Conservation (phyloP, 2,113 vertebrate species). For the Gadus macrocephalus region DNA sequence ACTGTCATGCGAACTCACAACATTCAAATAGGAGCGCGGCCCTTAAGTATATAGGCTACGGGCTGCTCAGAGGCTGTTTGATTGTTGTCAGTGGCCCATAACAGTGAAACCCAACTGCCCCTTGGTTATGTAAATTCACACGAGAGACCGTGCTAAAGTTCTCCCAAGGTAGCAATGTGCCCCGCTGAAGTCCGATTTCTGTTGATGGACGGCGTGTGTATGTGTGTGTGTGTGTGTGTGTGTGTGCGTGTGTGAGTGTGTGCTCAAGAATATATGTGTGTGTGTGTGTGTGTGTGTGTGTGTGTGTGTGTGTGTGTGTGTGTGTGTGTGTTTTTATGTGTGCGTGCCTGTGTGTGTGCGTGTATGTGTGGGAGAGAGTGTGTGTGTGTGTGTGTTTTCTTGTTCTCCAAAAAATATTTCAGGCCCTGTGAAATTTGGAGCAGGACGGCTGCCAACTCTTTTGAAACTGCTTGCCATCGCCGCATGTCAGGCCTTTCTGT, state of each 20-base stretch:
- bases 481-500: constrained; percentile 70
- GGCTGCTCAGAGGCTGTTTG: constrained; percentile 14
- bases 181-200: no score
- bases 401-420: constrained; percentile 53
- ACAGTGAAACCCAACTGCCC: constrained; percentile 38
- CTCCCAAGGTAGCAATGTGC: constrained; percentile 18
- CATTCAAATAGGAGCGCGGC: constrained; percentile 34
- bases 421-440: constrained; percentile 68
- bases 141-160: constrained; percentile 15
- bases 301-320: no score
- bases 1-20: constrained; percentile 27
- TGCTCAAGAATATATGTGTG: not conserved
- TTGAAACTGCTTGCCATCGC: constrained; percentile 69
- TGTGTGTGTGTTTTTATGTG: no score
- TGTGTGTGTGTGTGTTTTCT: constrained; percentile 22
- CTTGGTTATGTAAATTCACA: constrained; percentile 36
- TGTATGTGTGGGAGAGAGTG: not conserved
- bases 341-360: no score
- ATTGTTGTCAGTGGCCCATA: constrained; percentile 32
- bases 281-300: no score
- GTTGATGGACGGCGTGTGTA: not conserved
- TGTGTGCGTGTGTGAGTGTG: not conserved
- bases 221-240: no score
- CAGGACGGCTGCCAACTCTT: constrained; percentile 65
- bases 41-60: constrained; percentile 5